phyloP scores from a whole-genome alignment of 1,140 invertebrate genomes.

The Zaprionus inermis region DNA sequence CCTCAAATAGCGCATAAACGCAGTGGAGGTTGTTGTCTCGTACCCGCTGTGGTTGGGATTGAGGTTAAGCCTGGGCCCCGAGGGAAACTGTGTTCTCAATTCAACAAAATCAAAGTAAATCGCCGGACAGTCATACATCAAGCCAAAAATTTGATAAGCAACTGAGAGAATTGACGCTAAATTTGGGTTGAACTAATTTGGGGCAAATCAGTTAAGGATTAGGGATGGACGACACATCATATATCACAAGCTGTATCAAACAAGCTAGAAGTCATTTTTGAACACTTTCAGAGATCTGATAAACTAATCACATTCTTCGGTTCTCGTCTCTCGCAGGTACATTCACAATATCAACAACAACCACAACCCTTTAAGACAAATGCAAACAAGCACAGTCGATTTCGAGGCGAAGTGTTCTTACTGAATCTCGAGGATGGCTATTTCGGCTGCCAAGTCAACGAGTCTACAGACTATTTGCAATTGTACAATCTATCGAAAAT shows the following conservation, averaged over 20 bases:
- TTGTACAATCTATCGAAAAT: slow-evolving; percentile 97
- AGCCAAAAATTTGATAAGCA: not conserved
- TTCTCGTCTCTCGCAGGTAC: slow-evolving; percentile 86
- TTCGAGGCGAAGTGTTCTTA: slow-evolving; percentile 96
- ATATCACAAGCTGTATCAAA: not conserved
- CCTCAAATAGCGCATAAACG: slow-evolving; percentile 37
- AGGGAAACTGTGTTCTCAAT: slow-evolving; percentile 1
- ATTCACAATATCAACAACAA: slow-evolving; percentile 86
- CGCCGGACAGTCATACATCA: slow-evolving; percentile 1
- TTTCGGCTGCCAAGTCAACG: slow-evolving; percentile 98
- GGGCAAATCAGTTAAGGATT: not conserved
- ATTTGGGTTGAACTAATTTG: not conserved
- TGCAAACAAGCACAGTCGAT: slow-evolving; percentile 86
- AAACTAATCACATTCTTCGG: slow-evolving; percentile 12
- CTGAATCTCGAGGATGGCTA: slow-evolving; percentile 98
- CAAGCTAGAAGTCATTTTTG: not conserved
- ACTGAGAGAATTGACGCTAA: not conserved
- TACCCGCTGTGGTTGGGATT: too few species aligned
- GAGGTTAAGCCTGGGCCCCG: slow-evolving; percentile 16
- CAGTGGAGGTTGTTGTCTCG: slow-evolving; percentile 14
- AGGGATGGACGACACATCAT: not conserved
- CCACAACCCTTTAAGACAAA: slow-evolving; percentile 78
- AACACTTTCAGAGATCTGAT: not conserved
- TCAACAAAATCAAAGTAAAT: slow-evolving; percentile 8
- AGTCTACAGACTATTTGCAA: slow-evolving; percentile 96